phyloP scores from a whole-genome alignment of 2,888 invertebrate genomes.

The Spilarctia lutea region DNA sequence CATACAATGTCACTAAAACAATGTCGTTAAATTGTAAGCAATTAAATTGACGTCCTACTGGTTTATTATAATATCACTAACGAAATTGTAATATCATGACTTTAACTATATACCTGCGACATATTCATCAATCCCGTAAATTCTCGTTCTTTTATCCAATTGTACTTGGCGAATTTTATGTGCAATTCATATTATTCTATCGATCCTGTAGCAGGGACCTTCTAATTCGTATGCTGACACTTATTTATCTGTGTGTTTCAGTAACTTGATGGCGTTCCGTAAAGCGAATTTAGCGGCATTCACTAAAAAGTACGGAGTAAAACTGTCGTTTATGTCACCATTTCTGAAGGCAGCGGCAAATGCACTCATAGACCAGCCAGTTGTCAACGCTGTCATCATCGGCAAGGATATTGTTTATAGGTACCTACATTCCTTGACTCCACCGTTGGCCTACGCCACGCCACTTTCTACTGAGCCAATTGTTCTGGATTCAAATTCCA shows the following conservation, averaged over 20 bases:
- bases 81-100: too few species aligned
- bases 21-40: too few species aligned
- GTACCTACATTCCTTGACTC: slow-evolving; percentile 39
- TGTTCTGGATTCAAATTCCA: too few species aligned
- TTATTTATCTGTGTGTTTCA: slow-evolving; percentile 42
- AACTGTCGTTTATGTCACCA: slow-evolving; percentile 99
- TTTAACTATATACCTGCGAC: too few species aligned
- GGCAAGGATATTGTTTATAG: slow-evolving; percentile 91
- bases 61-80: too few species aligned
- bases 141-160: background rate
- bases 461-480: too few species aligned
- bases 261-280: slow-evolving; percentile 96
- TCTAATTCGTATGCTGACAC: background rate
- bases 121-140: too few species aligned
- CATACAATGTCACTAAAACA: too few species aligned
- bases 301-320: slow-evolving; percentile 96
- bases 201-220: background rate
- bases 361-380: slow-evolving; percentile 98
- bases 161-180: background rate
- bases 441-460: too few species aligned
- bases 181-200: background rate
- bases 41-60: too few species aligned
- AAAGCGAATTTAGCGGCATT: slow-evolving; percentile 96
- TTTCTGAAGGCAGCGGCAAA: slow-evolving; percentile 98
- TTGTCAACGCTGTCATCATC: slow-evolving; percentile 98